These are phyloP conservation scores for Riparia riparia DNA, from an alignment of 2,113 vertebrate species.

Conservation along the genomic window DNA sequence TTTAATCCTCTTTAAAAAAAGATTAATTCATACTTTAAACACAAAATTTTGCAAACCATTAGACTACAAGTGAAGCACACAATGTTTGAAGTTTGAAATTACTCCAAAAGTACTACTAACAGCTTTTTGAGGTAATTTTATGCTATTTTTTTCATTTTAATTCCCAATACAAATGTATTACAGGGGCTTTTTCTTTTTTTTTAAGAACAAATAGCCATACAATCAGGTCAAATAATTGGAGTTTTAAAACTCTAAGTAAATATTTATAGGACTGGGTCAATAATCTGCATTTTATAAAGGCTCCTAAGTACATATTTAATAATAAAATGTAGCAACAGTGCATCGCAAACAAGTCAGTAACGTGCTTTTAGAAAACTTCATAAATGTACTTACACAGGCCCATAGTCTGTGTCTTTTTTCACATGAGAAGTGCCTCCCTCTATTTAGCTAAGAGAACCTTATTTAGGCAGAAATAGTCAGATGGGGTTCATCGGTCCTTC, in stretches of 20 bases:
- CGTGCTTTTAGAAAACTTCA: background rate
- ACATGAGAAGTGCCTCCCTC: background rate
- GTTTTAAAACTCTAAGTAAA: background rate
- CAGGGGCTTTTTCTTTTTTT: background rate
- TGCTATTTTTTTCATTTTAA: background rate
- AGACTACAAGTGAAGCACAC: background rate
- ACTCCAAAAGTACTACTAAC: background rate
- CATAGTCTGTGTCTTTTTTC: background rate
- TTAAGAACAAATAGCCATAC: background rate
- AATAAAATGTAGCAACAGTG: background rate
- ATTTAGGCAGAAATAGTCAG: constrained; percentile 7
- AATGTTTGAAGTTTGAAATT: background rate
- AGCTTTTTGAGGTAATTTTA: background rate
- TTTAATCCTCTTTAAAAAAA: background rate
- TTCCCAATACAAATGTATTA: background rate
- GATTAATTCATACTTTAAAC: background rate
- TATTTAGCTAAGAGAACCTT: constrained; percentile 16
- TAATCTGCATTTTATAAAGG: background rate
- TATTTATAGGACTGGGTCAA: background rate
- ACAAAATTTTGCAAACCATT: background rate
- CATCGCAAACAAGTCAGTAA: background rate
- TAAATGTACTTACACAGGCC: background rate
- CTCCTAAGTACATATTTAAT: background rate
- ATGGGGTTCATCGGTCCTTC: background rate
- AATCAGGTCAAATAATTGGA: background rate